Evolutionary conservation across 2,888 invertebrate genomes (phyloP).

Genomic region (Tipula vernalis): DNA sequence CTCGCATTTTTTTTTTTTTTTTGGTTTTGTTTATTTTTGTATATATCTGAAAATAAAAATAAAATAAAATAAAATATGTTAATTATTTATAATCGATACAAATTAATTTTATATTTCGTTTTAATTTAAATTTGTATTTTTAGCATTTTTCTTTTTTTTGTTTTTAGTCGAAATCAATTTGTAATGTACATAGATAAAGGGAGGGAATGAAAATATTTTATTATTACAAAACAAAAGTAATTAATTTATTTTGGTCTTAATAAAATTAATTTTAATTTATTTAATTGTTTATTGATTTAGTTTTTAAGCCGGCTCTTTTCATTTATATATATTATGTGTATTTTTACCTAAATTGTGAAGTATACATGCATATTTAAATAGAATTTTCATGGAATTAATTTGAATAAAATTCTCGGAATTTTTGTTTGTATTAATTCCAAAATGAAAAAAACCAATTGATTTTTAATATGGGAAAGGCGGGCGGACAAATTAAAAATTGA

Average conservation of each 20-base stretch:
- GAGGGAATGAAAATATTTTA: neutral
- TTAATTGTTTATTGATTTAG: neutral
- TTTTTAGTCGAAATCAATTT: neutral
- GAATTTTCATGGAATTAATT: neutral
- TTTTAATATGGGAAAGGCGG: neutral
- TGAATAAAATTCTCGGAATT: neutral
- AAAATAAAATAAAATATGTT: neutral
- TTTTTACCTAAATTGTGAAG: neutral
- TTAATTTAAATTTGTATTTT: neutral
- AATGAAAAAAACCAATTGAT: neutral
- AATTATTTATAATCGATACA: neutral
- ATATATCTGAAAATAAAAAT: neutral
- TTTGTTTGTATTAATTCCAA: neutral
- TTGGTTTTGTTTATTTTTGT: neutral
- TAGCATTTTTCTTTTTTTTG: neutral
- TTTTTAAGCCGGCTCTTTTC: neutral
- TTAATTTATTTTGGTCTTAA: neutral
- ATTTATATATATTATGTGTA: neutral
- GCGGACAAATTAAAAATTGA: too few species aligned
- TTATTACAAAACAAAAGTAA: neutral
- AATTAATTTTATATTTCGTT: neutral
- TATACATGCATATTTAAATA: neutral
- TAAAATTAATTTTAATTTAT: neutral
- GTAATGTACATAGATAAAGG: neutral
- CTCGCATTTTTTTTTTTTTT: neutral